These are phyloP conservation scores for Pogona vitticeps DNA, from an alignment of 2,113 vertebrate genomes.

Conservation along the genomic window DNA sequence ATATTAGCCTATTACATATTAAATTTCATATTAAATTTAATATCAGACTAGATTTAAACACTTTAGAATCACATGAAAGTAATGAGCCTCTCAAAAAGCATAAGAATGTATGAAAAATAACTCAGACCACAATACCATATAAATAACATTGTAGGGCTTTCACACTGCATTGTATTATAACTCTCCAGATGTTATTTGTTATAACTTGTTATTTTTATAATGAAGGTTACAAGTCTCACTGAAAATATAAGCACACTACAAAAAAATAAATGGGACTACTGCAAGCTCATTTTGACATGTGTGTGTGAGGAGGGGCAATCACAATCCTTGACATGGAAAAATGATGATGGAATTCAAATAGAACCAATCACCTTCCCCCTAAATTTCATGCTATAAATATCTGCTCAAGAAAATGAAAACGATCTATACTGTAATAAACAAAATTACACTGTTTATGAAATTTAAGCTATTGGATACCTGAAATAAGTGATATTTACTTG, in stretches of 20 bases:
- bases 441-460: slow-evolving; percentile 26
- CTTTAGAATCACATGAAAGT: not conserved
- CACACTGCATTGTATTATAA: not conserved
- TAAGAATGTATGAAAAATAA: not conserved
- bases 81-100: not conserved
- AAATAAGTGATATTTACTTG: slow-evolving; percentile 83
- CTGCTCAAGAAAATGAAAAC: not conserved
- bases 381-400: not conserved
- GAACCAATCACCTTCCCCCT: not conserved
- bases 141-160: not conserved
- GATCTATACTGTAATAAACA: not conserved
- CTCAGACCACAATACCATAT: not conserved
- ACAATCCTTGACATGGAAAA: not conserved
- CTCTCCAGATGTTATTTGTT: not conserved
- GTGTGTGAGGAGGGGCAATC: not conserved
- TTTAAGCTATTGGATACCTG: slow-evolving; percentile 66
- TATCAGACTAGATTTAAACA: not conserved
- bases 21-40: not conserved
- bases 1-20: not conserved
- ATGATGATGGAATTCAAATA: not conserved
- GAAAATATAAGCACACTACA: not conserved
- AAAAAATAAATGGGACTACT: not conserved
- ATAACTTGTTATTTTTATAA: not conserved
- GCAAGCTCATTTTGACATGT: not conserved
- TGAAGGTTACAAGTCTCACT: not conserved